Conservation (phyloP, 2,888 invertebrate species). For the Acanthosepion lycidas region DNA sequence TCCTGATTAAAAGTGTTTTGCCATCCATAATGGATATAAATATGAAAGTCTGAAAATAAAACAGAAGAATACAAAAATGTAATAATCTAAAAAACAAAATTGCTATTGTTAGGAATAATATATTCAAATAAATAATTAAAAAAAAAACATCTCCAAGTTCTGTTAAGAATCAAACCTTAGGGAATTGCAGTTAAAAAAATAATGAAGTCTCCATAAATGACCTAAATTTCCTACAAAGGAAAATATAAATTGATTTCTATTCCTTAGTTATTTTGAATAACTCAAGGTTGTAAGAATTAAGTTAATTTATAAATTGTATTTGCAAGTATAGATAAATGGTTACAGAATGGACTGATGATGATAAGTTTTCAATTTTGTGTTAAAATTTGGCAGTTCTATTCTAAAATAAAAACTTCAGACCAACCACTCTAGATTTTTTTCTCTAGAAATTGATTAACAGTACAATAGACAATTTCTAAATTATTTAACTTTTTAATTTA, state of each 20-base stretch:
- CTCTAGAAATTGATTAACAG: no score
- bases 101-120: not conserved
- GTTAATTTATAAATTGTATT: not conserved
- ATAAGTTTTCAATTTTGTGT: no score
- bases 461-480: no score
- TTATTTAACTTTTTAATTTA: no score
- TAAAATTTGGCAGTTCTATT: no score
- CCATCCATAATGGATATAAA: not conserved
- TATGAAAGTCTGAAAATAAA: not conserved
- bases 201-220: not conserved
- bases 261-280: not conserved
- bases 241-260: not conserved
- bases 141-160: not conserved
- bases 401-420: no score
- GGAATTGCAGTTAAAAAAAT: not conserved
- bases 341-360: not conserved
- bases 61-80: not conserved
- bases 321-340: not conserved
- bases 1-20: not conserved
- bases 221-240: conserved; percentile 22
- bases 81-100: not conserved
- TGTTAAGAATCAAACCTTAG: not conserved
- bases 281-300: not conserved
- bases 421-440: no score
- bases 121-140: not conserved